These are phyloP conservation scores for Argyra leucocephala DNA, from an alignment of 2,888 invertebrate species.

Conservation along the genomic window DNA sequence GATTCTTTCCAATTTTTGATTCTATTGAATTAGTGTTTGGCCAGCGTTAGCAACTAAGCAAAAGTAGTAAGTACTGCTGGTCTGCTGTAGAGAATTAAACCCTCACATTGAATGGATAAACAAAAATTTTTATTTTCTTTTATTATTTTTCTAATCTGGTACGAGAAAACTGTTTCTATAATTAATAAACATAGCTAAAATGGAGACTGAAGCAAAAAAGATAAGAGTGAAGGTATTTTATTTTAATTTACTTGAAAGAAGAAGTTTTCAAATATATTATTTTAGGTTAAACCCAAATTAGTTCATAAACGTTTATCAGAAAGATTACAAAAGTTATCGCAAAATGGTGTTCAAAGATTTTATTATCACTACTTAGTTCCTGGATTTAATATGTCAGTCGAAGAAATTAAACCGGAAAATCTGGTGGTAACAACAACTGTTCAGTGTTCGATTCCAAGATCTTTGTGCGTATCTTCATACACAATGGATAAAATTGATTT, in stretches of 20 bases:
- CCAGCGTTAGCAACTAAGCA: too few species aligned
- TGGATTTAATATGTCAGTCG: neutral
- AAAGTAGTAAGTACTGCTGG: too few species aligned
- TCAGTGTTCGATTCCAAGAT: conserved; percentile 22
- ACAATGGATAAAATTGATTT: conserved; percentile 25
- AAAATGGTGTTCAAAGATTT: neutral
- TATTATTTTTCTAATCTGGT: too few species aligned
- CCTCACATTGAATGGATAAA: too few species aligned
- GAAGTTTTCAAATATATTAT: neutral
- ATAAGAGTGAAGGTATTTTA: neutral
- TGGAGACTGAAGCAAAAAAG: neutral
- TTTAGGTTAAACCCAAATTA: neutral
- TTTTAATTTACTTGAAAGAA: neutral
- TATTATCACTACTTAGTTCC: neutral
- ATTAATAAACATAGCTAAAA: too few species aligned
- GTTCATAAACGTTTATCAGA: neutral
- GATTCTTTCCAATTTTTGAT: too few species aligned
- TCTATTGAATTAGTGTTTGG: too few species aligned
- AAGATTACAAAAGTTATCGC: neutral
- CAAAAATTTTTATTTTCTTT: too few species aligned
- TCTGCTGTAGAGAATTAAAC: too few species aligned
- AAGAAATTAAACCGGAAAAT: neutral
- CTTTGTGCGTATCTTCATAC: conserved; percentile 24
- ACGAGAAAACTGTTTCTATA: too few species aligned
- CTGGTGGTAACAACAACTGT: neutral